Conservation (phyloP, 2,888 invertebrate genomes). For the Amphipoea lucens region DNA sequence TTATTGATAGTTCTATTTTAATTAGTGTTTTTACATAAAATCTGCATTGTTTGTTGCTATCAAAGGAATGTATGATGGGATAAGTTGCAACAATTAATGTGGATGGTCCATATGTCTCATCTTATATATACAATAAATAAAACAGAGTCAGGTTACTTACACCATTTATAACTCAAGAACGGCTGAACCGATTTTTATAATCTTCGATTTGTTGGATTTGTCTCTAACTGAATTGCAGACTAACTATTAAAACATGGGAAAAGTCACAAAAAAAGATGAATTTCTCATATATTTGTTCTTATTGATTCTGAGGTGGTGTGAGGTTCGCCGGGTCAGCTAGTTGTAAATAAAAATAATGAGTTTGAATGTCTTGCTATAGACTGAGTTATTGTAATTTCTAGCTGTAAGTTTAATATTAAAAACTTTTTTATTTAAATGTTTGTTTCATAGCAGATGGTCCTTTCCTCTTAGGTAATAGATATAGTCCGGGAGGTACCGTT, state of each 20-base stretch:
- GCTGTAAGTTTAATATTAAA: constrained; percentile 57
- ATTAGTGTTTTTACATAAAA: not conserved
- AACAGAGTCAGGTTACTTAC: not conserved
- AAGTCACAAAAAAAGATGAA: not conserved
- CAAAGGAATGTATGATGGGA: not conserved
- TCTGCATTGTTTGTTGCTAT: constrained; percentile 11
- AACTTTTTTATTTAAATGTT: constrained; percentile 27
- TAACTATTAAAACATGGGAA: not conserved
- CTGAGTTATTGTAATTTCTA: constrained; percentile 54
- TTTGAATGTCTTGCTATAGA: constrained; percentile 44
- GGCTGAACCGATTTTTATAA: not conserved
- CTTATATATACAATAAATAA: not conserved
- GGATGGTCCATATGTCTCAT: not conserved
- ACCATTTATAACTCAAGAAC: not conserved
- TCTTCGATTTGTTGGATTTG: too few relatives aligned
- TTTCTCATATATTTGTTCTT: not conserved
- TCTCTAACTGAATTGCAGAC: too few relatives aligned
- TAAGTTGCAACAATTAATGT: not conserved
- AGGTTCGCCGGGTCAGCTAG: not conserved
- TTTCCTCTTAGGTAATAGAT: constrained; percentile 8
- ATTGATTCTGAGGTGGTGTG: not conserved
- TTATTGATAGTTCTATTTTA: not conserved
- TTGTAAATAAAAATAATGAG: constrained; percentile 40
- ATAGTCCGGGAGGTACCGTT: too few relatives aligned
- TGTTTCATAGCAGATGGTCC: not conserved